Evolutionary conservation across 2,797 vertebrate species (phyloP).

Genomic region (Enteromius radiatus): DNA sequence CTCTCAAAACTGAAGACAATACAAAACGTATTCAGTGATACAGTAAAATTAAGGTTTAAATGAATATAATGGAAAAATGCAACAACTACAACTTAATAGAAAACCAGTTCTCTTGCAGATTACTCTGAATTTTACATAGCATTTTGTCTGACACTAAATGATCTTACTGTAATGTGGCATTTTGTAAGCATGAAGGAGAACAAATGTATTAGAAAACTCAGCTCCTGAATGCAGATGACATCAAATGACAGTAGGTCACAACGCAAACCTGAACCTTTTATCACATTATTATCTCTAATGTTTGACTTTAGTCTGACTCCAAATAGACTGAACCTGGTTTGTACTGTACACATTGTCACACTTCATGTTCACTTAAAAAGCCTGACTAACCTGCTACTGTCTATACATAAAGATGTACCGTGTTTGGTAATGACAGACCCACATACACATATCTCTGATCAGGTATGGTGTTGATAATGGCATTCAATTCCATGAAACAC

Average conservation of each 20-base stretch:
- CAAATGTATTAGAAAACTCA: not conserved
- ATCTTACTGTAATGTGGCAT: not conserved
- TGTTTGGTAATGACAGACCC: conserved; percentile 6
- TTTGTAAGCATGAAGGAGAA: not conserved
- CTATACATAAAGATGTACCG: not conserved
- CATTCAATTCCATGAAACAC: not conserved
- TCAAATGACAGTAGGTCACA: not conserved
- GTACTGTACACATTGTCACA: conserved; percentile 45
- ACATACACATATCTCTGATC: not conserved
- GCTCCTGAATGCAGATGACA: not conserved
- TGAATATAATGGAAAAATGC: not conserved
- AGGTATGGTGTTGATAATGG: not conserved
- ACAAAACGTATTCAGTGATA: not conserved
- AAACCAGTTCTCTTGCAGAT: not conserved
- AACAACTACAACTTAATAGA: not conserved
- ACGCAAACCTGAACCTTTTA: not conserved
- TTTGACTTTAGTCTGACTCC: conserved; percentile 25
- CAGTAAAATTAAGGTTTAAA: not conserved
- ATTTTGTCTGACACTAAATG: not conserved
- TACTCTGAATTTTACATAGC: not conserved
- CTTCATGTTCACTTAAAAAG: conserved; percentile 25
- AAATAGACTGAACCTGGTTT: conserved; percentile 36
- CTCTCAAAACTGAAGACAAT: not conserved
- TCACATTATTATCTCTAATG: conserved; percentile 9
- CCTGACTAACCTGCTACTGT: conserved; percentile 23